Percentiles rank a stretch among this genome's conserved stretches.
These are phyloP conservation scores for Meganola albula DNA, from an alignment of 2,888 invertebrate genomes.

Conservation along the genomic window DNA sequence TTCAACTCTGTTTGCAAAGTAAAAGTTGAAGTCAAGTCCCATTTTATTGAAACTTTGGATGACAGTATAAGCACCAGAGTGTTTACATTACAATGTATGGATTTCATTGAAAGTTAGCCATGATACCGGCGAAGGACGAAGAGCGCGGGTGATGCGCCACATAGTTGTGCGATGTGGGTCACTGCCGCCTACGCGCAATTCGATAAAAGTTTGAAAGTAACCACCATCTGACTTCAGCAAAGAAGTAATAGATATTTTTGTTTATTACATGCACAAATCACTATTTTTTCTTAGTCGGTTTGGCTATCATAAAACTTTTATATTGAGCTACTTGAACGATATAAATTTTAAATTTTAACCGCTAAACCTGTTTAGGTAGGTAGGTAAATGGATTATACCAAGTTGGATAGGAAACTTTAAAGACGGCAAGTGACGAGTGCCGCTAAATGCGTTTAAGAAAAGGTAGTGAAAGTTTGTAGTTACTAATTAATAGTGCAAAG, in stretches of 20 bases:
- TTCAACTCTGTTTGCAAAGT: too few species aligned
- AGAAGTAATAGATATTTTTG: too few species aligned
- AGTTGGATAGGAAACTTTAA: slow-evolving; percentile 20
- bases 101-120: slow-evolving; percentile 32
- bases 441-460: slow-evolving; percentile 17
- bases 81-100: slow-evolving; percentile 10
- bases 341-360: too few species aligned
- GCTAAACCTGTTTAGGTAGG: too few species aligned
- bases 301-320: background rate
- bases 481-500: slow-evolving; percentile 72
- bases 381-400: too few species aligned
- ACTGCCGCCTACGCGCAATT: slow-evolving; percentile 71
- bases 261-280: too few species aligned
- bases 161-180: slow-evolving; percentile 65
- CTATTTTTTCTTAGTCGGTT: too few species aligned
- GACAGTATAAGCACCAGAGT: too few species aligned
- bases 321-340: too few species aligned
- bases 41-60: too few species aligned
- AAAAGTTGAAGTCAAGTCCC: too few species aligned
- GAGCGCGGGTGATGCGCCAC: slow-evolving; percentile 56
- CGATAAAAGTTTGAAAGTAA: slow-evolving; percentile 68
- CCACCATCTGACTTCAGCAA: slow-evolving; percentile 35
- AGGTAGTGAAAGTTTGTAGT: slow-evolving; percentile 52
- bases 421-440: slow-evolving; percentile 14
- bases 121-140: slow-evolving; percentile 46